A percentile compares a stretch with the other conserved stretches of the same genome.
These are phyloP conservation scores for Thereva nobilitata DNA, from an alignment of 2,888 invertebrate species.

Conservation along the genomic window DNA sequence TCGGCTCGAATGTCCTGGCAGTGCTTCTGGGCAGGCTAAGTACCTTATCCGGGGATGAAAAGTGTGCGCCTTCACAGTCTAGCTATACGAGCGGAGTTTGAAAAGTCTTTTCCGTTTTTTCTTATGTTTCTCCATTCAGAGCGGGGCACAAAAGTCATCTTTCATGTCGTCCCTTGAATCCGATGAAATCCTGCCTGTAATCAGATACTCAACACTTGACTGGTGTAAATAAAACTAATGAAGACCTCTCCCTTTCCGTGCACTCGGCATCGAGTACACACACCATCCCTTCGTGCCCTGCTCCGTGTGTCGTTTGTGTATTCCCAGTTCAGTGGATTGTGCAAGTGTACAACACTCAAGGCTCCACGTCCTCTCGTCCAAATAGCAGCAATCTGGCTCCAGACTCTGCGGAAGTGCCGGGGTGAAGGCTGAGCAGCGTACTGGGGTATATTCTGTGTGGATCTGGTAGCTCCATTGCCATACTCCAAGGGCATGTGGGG, in stretches of 20 bases:
- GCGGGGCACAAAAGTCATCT: conserved; percentile 16
- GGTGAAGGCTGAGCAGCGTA: background rate
- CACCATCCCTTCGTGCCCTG: background rate
- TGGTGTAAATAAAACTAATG: conserved; percentile 40
- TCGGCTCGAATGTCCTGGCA: conserved; percentile 7
- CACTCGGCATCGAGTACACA: conserved; percentile 4
- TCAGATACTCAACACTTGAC: conserved; percentile 42
- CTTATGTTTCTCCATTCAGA: conserved; percentile 6
- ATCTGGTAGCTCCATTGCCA: too few relatives aligned
- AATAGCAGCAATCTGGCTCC: background rate
- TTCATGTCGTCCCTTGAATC: conserved; percentile 28
- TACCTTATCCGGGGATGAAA: conserved; percentile 9
- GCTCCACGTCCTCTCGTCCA: too few relatives aligned
- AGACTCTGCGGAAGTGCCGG: conserved; percentile 1
- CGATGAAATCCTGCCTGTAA: conserved; percentile 37
- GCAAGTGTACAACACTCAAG: background rate
- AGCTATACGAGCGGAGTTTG: background rate
- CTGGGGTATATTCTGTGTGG: background rate
- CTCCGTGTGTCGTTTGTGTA: background rate
- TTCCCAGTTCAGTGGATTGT: background rate
- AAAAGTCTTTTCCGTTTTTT: background rate
- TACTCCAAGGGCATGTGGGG: background rate
- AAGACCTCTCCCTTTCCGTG: conserved; percentile 20
- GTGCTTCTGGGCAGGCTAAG: conserved; percentile 3
- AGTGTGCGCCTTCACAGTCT: conserved; percentile 1